Conservation (phyloP, 2,113 vertebrate species). For the Gasterosteus aculeatus region DNA sequence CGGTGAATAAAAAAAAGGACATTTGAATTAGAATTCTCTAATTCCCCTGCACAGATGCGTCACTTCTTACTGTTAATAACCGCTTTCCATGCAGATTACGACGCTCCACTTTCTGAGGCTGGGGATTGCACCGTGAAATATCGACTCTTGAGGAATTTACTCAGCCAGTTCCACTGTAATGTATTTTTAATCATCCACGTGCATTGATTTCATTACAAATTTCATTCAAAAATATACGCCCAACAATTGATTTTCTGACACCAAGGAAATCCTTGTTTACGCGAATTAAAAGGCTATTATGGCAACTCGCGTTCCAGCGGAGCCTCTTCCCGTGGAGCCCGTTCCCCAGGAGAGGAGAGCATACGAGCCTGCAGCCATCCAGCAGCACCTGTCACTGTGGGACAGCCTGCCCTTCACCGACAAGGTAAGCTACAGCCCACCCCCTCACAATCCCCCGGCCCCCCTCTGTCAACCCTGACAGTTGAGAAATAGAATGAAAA, state of each 20-base stretch:
- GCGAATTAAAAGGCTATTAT: conserved; percentile 19
- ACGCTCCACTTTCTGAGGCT: conserved; percentile 90
- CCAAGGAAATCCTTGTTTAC: not conserved
- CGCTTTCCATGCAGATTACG: conserved; percentile 85
- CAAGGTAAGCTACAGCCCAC: conserved; percentile 72
- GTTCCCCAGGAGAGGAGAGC: conserved; percentile 50
- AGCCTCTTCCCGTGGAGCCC: conserved; percentile 70
- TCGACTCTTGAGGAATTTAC: conserved; percentile 84
- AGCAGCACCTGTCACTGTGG: conserved; percentile 88
- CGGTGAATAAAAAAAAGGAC: conserved; percentile 73
- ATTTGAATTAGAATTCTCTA: not conserved
- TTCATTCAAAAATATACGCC: not conserved
- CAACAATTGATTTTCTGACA: not conserved
- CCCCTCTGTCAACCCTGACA: conserved; percentile 5
- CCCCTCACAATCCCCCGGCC: not conserved
- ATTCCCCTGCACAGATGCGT: not conserved
- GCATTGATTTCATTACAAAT: not conserved
- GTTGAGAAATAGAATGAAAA: not conserved
- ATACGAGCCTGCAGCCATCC: conserved; percentile 66
- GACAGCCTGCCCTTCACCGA: conserved; percentile 80
- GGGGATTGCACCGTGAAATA: conserved; percentile 93
- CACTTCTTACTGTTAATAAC: not conserved
- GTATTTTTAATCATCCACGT: not conserved
- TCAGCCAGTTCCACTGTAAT: conserved; percentile 85
- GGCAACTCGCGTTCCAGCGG: conserved; percentile 46